These are phyloP conservation scores for Leucophenga maculata DNA, from an alignment of 2,888 invertebrate genomes.

Conservation along the genomic window DNA sequence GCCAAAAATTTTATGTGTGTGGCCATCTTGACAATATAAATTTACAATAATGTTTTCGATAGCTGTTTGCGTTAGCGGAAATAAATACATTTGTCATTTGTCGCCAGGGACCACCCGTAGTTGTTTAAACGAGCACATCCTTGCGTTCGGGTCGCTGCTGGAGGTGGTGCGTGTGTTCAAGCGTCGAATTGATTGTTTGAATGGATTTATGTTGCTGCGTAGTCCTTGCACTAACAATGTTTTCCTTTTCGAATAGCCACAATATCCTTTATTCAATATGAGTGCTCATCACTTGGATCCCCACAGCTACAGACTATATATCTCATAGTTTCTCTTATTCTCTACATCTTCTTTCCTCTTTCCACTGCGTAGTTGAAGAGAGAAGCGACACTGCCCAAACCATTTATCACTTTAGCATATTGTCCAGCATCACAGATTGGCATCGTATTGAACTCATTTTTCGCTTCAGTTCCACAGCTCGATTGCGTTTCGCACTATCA, in stretches of 20 bases:
- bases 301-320: slow-evolving; percentile 3
- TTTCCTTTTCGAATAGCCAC: slow-evolving; percentile 62
- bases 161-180: slow-evolving; percentile 36
- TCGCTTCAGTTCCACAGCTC: slow-evolving; percentile 60
- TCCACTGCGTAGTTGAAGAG: slow-evolving; percentile 29
- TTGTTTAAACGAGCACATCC: slow-evolving; percentile 59
- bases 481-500: slow-evolving; percentile 60
- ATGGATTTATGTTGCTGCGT: slow-evolving; percentile 51
- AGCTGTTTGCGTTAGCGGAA: slow-evolving; percentile 54
- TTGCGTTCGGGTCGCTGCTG: slow-evolving; percentile 47
- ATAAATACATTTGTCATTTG: slow-evolving; percentile 69
- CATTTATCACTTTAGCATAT: slow-evolving; percentile 71
- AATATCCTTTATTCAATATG: slow-evolving; percentile 61
- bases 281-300: slow-evolving; percentile 25
- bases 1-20: slow-evolving; percentile 3
- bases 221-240: slow-evolving; percentile 49
- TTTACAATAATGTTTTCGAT: slow-evolving; percentile 35
- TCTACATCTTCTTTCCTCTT: slow-evolving; percentile 20
- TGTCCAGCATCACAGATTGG: slow-evolving; percentile 67
- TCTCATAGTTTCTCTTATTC: slow-evolving; percentile 38
- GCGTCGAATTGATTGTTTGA: slow-evolving; percentile 36
- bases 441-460: slow-evolving; percentile 66
- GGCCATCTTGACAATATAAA: slow-evolving; percentile 9
- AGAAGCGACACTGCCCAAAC: slow-evolving; percentile 60
- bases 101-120: slow-evolving; percentile 65